Base-by-base conservation (phyloP, 1,140 invertebrate species). In the Wasmannia auropunctata region DNA sequence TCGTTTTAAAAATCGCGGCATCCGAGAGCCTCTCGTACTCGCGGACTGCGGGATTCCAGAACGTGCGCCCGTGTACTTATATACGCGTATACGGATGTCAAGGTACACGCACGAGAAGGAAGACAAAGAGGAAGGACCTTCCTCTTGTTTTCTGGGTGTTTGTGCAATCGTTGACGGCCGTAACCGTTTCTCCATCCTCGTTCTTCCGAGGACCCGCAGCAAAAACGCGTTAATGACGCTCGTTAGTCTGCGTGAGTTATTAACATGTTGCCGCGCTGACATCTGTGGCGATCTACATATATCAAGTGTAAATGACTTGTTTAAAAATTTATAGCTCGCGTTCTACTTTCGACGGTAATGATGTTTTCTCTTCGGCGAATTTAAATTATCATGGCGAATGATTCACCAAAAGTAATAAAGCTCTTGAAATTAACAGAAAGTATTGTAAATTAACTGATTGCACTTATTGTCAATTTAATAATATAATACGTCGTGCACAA, bases 151-250 rank as follows among this genome's bases (percentile, higher is more conserved):
- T 58, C 28, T 25, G 25, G 19, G 2, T 31, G 67, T 74, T 74
- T 74, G 67, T 19, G 67, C 14, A 83, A 83, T 25, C 4, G 34
- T 81, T 34, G 37, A 70, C 19, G 67, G 60, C 49, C 51, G n/a
- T 80, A 43, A 62, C 5, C 22, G 22, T 56, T 80, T 80, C 40
- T 2, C 19, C 22, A 16, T 25, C 37, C 37, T 43, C 56, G 40
- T 62, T 58, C 22, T 69, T 80, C 31, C 46, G 28, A 69, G 46
- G 62, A 80, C 16, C 14, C 16, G 16, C 7, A 25, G 28, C 63
- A 40, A 80, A 67, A 80, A 80, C 46, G n/a, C n/a, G 28, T 46
- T 80, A 80, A 80, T 69, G 77, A 16, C 3, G 16, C 22, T 69
- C 62, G 40, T 80, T 67, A 80, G 8, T 65, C n/a, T 46, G 58